Evolutionary conservation across 1,140 invertebrate genomes (phyloP), one percentile per base, ranked within the genome.

Genomic region (Hyles euphorbiae): DNA sequence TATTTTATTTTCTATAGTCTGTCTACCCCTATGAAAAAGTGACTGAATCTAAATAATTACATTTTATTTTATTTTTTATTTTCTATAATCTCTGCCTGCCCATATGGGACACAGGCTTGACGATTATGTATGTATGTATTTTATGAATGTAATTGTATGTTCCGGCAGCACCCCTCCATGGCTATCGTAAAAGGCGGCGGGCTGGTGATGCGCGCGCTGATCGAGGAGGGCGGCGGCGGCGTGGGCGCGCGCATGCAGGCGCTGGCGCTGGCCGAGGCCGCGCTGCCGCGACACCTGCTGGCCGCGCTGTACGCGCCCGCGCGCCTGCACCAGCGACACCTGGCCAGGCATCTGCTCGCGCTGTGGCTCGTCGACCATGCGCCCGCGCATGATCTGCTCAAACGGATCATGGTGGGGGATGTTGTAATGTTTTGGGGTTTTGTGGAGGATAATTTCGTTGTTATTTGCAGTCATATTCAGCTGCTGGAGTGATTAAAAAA

Each of bases 151-250:
- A 1, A 8, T 48, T 48, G 46, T n/a, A 4, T 11, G 34, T 32
- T 61, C 3, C 22, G 56, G 3, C 81, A 97, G 93, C 98, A 99
- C 91, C 97, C 98, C 7, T 99, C 98, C 2, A 92, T 99, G 87
- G 97, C 98, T 1, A 97, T 99, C 68, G 96, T 99, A 0, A 99
- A 99, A 90, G 98, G 98, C 7, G 98, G 98, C 3, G 98, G 98
- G 3, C 89, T 99, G 53, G 95, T 99, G 33, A 96, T 99, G 94
- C 93, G 98, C 70, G 98, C 99, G 12, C 94, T 99, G 11, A 99
- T 99, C 67, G 98, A 99, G 90, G 98, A 99, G 90, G 98, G 98
- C 8, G 94, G 96, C 55, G 91, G 93, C 44, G 95, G 96, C 72
- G 94, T 98, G 48, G 97, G 98, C 9, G 92, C 94, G 34, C 93